These are phyloP conservation scores for Synanthedon tipuliformis DNA, from an alignment of 2,888 invertebrate species.

Conservation along the genomic window DNA sequence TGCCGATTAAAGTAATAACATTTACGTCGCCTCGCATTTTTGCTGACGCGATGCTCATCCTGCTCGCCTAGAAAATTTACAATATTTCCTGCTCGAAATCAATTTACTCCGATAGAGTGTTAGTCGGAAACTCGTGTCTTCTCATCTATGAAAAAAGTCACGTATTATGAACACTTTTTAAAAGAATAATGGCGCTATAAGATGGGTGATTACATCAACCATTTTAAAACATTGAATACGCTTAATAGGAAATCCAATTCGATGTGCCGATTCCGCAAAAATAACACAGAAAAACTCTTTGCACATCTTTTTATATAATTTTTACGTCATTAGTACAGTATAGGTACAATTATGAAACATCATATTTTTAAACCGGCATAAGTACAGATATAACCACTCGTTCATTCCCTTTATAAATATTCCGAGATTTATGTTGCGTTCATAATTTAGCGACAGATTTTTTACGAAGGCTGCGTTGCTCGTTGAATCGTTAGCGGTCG, in stretches of 20 bases:
- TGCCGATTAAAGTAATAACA: conserved; percentile 9
- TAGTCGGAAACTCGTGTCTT: conserved; percentile 27
- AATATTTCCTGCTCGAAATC: conserved; percentile 54
- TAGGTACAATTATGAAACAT: background rate
- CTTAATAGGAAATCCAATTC: background rate
- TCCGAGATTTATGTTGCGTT: conserved; percentile 16
- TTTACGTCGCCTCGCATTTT: conserved; percentile 12
- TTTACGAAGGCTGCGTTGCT: conserved; percentile 10
- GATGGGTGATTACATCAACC: conserved; percentile 24
- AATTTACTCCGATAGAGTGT: conserved; percentile 51
- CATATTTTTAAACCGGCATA: background rate
- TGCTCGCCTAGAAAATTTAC: conserved; percentile 39
- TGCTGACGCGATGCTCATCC: conserved; percentile 27
- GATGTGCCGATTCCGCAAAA: too few relatives aligned
- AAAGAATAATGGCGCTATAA: conserved; percentile 34
- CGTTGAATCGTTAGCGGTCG: conserved; percentile 13
- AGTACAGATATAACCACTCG: conserved; percentile 2
- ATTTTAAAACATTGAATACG: background rate
- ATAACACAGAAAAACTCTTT: background rate
- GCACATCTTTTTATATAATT: background rate
- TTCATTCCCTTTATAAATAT: conserved; percentile 17
- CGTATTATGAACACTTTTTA: conserved; percentile 43
- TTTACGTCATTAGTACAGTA: background rate
- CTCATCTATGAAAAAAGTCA: conserved; percentile 48
- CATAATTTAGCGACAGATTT: conserved; percentile 19